These are phyloP conservation scores for Akabosia matsudoensis DNA, from an alignment of 1,140 invertebrate genomes.

Conservation along the genomic window DNA sequence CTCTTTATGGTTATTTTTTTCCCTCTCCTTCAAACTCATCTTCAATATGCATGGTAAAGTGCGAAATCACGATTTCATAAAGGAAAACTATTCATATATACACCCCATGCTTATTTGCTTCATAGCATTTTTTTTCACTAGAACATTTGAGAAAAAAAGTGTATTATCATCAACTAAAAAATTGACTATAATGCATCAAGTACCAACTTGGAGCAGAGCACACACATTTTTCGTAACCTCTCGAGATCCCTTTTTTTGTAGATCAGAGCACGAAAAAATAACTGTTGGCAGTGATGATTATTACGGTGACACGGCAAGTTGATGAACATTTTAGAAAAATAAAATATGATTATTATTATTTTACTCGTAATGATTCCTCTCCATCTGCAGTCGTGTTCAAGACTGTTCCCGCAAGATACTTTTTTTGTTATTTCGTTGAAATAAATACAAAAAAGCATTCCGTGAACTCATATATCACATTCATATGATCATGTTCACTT, in stretches of 20 bases:
- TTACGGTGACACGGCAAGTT: conserved; percentile 7
- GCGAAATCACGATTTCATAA: conserved; percentile 21
- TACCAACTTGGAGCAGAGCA: too few species aligned
- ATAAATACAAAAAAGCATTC: too few species aligned
- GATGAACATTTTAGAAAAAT: conserved; percentile 6
- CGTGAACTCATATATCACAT: conserved; percentile 23
- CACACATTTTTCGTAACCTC: too few species aligned
- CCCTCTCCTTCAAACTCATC: neutral
- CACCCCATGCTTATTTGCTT: too few species aligned
- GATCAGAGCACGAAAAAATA: conserved; percentile 9
- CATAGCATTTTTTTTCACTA: too few species aligned
- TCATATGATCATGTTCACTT: neutral
- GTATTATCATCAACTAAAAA: neutral
- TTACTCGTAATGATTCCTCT: neutral
- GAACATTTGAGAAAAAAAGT: neutral
- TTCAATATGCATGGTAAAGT: conserved; percentile 3
- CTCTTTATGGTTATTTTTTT: too few species aligned
- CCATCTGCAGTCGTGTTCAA: too few species aligned
- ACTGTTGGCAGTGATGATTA: neutral
- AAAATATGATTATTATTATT: conserved; percentile 22
- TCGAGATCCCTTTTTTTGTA: neutral
- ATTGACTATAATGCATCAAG: too few species aligned
- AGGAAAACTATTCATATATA: conserved; percentile 2
- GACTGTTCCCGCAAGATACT: too few species aligned
- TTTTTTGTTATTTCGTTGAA: too few species aligned